Base-by-base conservation (phyloP, 2,888 invertebrate genomes). In the Leucophora obtusa region DNA sequence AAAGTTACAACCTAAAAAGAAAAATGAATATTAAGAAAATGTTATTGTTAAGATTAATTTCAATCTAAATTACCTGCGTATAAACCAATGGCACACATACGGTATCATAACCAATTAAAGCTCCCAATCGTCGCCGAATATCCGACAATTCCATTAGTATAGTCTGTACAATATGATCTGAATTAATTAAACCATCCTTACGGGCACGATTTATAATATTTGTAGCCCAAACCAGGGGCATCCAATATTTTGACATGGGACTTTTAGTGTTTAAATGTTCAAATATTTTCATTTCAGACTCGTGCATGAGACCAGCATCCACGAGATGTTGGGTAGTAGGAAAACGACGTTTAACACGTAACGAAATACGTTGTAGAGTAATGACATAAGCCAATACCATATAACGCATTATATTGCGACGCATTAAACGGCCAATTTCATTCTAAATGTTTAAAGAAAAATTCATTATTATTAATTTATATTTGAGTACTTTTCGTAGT, bases 91-190 rank as follows among this genome's bases (percentile, higher is more conserved):
- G 97, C 83, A 97, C 96, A 90, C 96, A 96, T 84, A 97, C 97
- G 62, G 96, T 96, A 91, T 97, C 97, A 89, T 96, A 97, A 73
- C 96, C 96, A 87, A 97, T 96, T 47, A 97, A 92, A 33, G 95
- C 94, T 74, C 97, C 97, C 83, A 97, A 91, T 84, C 96, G 91
- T 86, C 95, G 92, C 86, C 98, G 92, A 85, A 97, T 97, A 87
- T 97, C 96, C 5, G 97, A 97, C 71, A 98, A 92, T 89, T 97
- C 97, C 82, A 95, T 94, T 71, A 97, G 92, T 82, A 98, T 92
- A 1, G 97, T 97, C 91, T 97, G 96, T 10, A 98, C 96, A 82
- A 98, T 96, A 86, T 97, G 97, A 90, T 98, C 98, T 84, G 95
- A 96, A 60, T 94, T 93, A 84, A 97, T 97, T 72, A 96, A 91